A percentile compares a stretch with the other conserved stretches of the same genome.
Conservation (phyloP, 2,888 invertebrate genomes). For the Yponomeuta plumbellus region DNA sequence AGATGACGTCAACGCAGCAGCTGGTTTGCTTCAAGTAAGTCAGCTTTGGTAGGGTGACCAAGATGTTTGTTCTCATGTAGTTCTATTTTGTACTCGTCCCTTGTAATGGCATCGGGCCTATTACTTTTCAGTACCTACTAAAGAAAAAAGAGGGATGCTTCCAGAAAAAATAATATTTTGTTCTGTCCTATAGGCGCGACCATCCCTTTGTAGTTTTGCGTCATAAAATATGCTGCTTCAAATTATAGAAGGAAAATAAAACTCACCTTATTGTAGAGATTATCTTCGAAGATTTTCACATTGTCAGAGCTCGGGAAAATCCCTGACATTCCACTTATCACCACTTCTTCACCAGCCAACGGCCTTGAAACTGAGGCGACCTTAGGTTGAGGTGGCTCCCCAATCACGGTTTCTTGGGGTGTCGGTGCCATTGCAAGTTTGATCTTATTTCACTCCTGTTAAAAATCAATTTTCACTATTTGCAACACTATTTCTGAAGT, state of each 20-base stretch:
- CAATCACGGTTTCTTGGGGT: constrained; percentile 26
- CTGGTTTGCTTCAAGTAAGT: too few species aligned
- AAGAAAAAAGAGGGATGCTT: too few species aligned
- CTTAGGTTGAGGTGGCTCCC: not conserved
- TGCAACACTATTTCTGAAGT: not conserved
- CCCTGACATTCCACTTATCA: constrained; percentile 77
- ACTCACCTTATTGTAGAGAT: constrained; percentile 76
- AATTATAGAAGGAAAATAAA: not conserved
- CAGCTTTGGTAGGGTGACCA: too few species aligned
- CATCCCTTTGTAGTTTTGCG: too few species aligned
- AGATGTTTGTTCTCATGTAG: too few species aligned
- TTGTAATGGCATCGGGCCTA: too few species aligned
- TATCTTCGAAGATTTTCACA: constrained; percentile 77
- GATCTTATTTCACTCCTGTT: not conserved
- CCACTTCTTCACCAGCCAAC: constrained; percentile 68
- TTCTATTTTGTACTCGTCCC: too few species aligned
- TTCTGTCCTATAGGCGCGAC: too few species aligned
- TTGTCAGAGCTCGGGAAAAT: constrained; percentile 80
- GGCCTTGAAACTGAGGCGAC: constrained; percentile 26
- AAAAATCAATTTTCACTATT: not conserved
- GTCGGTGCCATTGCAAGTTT: constrained; percentile 28
- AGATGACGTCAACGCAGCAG: too few species aligned
- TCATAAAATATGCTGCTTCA: too few species aligned
- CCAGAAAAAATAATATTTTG: too few species aligned
- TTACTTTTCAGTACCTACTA: too few species aligned